Evolutionary conservation across 30 jellyfish, hydroid and myxozoan species (phyloP), one percentile per base, ranked within the genome.

Genomic region (Chrysaora quinquecirrha): DNA sequence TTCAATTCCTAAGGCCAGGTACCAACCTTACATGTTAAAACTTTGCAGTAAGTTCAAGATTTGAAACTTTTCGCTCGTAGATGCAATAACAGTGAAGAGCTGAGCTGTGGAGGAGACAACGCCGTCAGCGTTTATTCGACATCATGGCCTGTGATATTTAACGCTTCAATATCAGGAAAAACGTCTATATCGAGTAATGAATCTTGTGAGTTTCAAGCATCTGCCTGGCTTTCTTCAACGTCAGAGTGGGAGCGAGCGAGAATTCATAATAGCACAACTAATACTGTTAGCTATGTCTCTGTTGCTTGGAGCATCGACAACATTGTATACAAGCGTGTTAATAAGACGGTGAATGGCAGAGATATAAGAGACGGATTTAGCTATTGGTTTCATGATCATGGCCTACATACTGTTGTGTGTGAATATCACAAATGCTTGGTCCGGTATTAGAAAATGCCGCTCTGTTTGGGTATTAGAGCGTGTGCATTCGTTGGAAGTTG

Each of bases 231-330:
- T 14, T 38, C 54, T 38, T 38, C 54, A 38, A 6, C 14, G 54
- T 14, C 54, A 14, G 11, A 38, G 14, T 38, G 6, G 6, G 54
- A 38, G 11, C 6, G 11, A 38, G 14, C 54, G 54, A 14, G 54
- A 38, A 14, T 6, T 38, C 54, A 6, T 6, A 38, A 38, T 38
- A 38, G 54, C 54, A 38, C 11, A 3, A 38, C 54, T 6, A 38
- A 38, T 14, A 6, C 54, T 3, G 14, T 14, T 14, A 6, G 31
- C 27, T 22, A 25, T 22, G 35, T 75, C 0, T 48, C 47, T 12
- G 64, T 35, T 7, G 54, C 46, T 3, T 82, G 92, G 92, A 82
- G 43, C 7, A 54, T 82, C 19, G 47, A 69, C 54, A 76, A 63
- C 21, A 1, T 18, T 16, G 35, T 60, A 10, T 33, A 34, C 1